Evolutionary conservation across 2,797 vertebrate species (phyloP).

Genomic region (Chromis chromis): DNA sequence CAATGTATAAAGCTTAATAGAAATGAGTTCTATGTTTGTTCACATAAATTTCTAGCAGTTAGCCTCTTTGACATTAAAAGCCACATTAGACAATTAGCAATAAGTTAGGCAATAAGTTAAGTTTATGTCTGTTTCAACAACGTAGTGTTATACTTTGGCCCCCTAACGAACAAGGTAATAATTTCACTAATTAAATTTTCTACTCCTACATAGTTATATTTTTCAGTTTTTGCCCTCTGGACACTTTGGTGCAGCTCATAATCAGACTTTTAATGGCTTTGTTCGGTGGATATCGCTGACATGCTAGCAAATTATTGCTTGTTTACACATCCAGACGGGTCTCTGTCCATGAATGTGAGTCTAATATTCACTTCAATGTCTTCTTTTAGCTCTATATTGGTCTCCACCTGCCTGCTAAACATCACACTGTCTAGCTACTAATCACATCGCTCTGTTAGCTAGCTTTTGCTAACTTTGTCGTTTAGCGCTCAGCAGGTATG

Average conservation of each 20-base stretch:
- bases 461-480: too few relatives aligned
- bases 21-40: not conserved
- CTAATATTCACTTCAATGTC: not conserved
- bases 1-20: not conserved
- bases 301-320: not conserved
- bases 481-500: too few relatives aligned
- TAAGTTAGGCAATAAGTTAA: too few relatives aligned
- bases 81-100: not conserved
- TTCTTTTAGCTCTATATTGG: not conserved
- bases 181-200: too few relatives aligned
- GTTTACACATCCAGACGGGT: not conserved
- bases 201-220: not conserved
- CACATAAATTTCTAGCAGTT: too few relatives aligned
- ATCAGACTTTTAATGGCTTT: not conserved
- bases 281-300: not conserved
- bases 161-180: not conserved
- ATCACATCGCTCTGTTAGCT: too few relatives aligned
- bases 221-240: not conserved
- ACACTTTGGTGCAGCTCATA: not conserved
- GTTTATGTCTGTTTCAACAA: too few relatives aligned
- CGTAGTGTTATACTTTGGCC: too few relatives aligned
- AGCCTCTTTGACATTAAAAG: not conserved
- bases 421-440: too few relatives aligned
- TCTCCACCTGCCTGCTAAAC: not conserved
- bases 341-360: not conserved